These are phyloP conservation scores for Leptodactylus fallax DNA, from an alignment of 2,797 vertebrate species.

Conservation along the genomic window DNA sequence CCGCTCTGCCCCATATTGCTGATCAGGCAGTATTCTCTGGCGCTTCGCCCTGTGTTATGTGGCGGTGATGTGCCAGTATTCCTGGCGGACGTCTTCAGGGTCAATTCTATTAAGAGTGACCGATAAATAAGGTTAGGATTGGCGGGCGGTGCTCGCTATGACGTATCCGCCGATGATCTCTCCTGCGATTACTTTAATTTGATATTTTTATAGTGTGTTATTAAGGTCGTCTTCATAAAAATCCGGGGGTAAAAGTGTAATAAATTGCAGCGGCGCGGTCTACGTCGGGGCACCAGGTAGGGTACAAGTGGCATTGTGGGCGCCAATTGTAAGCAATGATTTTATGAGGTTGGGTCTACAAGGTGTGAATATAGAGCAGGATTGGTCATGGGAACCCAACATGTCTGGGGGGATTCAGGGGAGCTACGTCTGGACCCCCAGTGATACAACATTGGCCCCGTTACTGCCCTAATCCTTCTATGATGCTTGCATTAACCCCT, in stretches of 20 bases:
- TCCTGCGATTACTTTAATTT: constrained; percentile 43
- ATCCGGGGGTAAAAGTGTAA: neutral
- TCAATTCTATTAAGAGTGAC: no score
- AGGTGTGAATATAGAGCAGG: no score
- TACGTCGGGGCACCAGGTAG: neutral
- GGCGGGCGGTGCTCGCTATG: neutral
- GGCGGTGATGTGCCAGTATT: neutral
- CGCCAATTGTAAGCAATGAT: neutral
- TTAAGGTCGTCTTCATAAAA: constrained; percentile 7
- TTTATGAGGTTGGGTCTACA: neutral
- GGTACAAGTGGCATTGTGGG: neutral
- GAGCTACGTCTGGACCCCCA: no score
- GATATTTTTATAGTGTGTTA: constrained; percentile 29
- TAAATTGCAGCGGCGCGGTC: neutral
- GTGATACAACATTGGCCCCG: no score
- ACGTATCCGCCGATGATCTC: neutral
- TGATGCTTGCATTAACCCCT: no score
- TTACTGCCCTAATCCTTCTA: no score
- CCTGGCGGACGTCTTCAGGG: neutral
- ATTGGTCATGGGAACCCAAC: no score
- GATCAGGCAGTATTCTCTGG: no score
- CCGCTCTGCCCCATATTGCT: neutral
- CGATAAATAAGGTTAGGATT: constrained; percentile 25
- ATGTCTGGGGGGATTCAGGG: no score
- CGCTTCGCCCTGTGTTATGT: neutral